Base-by-base conservation (phyloP, 2,888 invertebrate genomes). In the Muschampia plurimacula region DNA sequence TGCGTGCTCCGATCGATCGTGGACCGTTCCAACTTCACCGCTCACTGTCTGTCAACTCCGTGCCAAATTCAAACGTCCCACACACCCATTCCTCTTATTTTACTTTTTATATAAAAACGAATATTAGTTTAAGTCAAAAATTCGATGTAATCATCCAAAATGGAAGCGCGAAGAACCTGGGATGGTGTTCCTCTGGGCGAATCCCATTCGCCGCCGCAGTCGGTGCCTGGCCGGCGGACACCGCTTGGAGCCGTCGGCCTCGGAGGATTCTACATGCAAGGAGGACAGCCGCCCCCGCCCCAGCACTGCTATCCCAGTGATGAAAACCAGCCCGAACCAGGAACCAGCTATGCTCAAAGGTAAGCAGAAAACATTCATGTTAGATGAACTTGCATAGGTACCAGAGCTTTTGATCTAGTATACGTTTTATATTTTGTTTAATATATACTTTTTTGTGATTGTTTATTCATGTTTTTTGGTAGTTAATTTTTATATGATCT, bases 181-280 rank as follows among this genome's bases (percentile, higher is more conserved):
- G 93, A 93, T 83, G 93, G 92, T 72, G 89, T 89, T 81, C 92
- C 93, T 76, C 77, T 93, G 81, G 93, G 92, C 66, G 93, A 94
- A 82, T 90, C 93, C 41, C 93, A 91, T 78, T 94, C 95, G 74
- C 94, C 95, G 72, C 93, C 96, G 74, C 96, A 96, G 82, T 96
- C 96, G 81, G 96, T 96, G 75, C 96, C 96, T 49, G 96, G 96
- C 1, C 90, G 97, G 78, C 92, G 98, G 81, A 98, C 98, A 49
- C 98, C 98, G 39, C 90, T 98, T 70, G 97, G 98, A 12, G 96
- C 97, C 7, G 97, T 98, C 36, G 97, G 97, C 15, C 94, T 98
- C 41, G 97, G 98, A 36, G 97, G 97, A n/a, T 98, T 97, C 90
- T 98, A 97, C 90, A 97, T 97, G 88, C 97, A 97, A 85, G 95